Evolutionary conservation across 2,888 invertebrate genomes (phyloP).

Genomic region (Fissipunctia ypsillon): DNA sequence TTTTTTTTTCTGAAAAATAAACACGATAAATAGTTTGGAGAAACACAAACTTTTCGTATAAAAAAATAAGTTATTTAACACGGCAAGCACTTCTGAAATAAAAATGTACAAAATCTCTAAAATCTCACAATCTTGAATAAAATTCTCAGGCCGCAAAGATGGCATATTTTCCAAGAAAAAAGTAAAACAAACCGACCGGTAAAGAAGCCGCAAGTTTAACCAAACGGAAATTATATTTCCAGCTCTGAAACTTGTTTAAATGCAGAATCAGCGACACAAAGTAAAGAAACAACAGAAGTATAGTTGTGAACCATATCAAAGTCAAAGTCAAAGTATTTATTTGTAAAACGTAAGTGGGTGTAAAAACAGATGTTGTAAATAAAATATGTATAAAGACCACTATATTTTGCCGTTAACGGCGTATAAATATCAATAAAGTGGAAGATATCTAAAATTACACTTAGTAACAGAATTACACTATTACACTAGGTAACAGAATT

Average conservation of each 20-base stretch:
- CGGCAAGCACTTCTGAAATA: background rate
- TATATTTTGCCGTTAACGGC: too few relatives aligned
- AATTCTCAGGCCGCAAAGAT: conserved; percentile 8
- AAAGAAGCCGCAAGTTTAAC: conserved; percentile 36
- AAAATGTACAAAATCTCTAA: background rate
- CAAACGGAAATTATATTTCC: conserved; percentile 68
- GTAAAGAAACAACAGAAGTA: background rate
- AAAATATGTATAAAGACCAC: too few relatives aligned
- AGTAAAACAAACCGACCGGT: conserved; percentile 20
- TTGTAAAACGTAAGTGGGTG: too few relatives aligned
- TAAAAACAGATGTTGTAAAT: too few relatives aligned
- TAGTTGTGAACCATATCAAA: background rate
- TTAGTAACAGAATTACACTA: too few relatives aligned
- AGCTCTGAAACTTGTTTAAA: conserved; percentile 53
- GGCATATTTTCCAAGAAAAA: conserved; percentile 14
- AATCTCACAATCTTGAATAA: background rate
- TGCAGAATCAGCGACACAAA: conserved; percentile 3
- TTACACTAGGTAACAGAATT: too few relatives aligned
- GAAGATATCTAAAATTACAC: too few relatives aligned
- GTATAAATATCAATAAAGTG: too few relatives aligned
- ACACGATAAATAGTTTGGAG: too few relatives aligned
- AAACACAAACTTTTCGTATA: background rate
- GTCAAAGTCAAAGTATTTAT: too few relatives aligned
- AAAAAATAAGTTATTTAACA: background rate
- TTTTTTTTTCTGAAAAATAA: too few relatives aligned